Conservation (phyloP, 2,113 vertebrate species). For the Lepisosteus oculatus region DNA sequence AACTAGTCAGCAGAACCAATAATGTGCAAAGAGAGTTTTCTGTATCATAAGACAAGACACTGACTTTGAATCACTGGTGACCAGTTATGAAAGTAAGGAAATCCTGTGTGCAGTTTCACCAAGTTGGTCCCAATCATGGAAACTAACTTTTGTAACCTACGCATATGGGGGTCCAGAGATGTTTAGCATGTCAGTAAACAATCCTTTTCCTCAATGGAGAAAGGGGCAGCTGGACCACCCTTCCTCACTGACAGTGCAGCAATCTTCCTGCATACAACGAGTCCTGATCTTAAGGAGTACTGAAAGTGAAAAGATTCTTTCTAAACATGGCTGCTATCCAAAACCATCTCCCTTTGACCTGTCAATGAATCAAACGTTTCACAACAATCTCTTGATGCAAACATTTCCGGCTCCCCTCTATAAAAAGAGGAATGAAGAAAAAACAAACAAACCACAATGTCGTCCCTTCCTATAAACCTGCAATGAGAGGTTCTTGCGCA, state of each 20-base stretch:
- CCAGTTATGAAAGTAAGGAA: too few relatives aligned
- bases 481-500: too few relatives aligned
- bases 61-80: too few relatives aligned
- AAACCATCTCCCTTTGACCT: conserved; percentile 13
- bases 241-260: neutral
- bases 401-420: neutral
- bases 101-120: too few relatives aligned
- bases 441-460: neutral
- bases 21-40: too few relatives aligned
- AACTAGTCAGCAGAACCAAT: too few relatives aligned
- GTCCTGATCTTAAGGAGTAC: conserved; percentile 21
- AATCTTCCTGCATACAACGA: conserved; percentile 29
- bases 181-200: conserved; percentile 57
- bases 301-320: conserved; percentile 7
- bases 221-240: conserved; percentile 35
- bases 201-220: conserved; percentile 50
- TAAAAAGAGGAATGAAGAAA: conserved; percentile 31
- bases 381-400: conserved; percentile 10
- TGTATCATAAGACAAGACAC: too few relatives aligned
- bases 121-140: neutral
- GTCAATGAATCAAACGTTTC: conserved; percentile 10
- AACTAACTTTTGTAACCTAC: conserved; percentile 41
- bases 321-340: neutral
- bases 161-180: conserved; percentile 58
- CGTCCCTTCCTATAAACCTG: neutral